A percentile compares a stretch with the other conserved stretches of the same genome.
Evolutionary conservation across 2,797 vertebrate species (phyloP).

Genomic region (Melanogrammus aeglefinus): DNA sequence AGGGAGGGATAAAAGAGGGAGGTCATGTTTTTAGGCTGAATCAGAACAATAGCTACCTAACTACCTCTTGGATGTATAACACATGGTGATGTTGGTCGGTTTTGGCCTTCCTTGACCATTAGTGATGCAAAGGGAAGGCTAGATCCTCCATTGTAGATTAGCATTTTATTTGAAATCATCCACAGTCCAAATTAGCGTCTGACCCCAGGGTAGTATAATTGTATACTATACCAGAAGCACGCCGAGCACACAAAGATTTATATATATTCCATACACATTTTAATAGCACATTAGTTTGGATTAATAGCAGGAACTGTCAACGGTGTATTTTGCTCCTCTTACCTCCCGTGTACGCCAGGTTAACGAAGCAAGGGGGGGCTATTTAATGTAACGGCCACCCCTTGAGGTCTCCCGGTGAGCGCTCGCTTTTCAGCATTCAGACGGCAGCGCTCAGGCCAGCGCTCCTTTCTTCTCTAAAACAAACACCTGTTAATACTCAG

Average conservation of each 20-base stretch:
- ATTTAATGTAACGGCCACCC: conserved; percentile 12
- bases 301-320: conserved; percentile 8
- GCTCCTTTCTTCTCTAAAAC: conserved; percentile 23
- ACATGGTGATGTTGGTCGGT: not conserved
- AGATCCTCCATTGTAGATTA: not conserved
- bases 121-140: not conserved
- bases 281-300: conserved; percentile 4
- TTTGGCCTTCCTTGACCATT: not conserved
- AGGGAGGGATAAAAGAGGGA: not conserved
- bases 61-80: not conserved
- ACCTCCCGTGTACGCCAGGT: not conserved
- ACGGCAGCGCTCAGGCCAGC: conserved; percentile 10
- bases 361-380: conserved; percentile 13
- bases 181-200: not conserved
- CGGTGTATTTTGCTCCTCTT: conserved; percentile 1
- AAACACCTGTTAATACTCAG: conserved; percentile 17
- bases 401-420: conserved; percentile 1
- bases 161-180: not conserved
- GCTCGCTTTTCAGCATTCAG: conserved; percentile 24
- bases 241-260: not conserved
- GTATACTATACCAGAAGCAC: not conserved
- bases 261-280: not conserved
- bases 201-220: not conserved
- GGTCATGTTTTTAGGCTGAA: not conserved
- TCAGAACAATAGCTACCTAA: not conserved